phyloP scores from a whole-genome alignment of 2,113 vertebrate species.

The Thalassarche chlororhynchos region DNA sequence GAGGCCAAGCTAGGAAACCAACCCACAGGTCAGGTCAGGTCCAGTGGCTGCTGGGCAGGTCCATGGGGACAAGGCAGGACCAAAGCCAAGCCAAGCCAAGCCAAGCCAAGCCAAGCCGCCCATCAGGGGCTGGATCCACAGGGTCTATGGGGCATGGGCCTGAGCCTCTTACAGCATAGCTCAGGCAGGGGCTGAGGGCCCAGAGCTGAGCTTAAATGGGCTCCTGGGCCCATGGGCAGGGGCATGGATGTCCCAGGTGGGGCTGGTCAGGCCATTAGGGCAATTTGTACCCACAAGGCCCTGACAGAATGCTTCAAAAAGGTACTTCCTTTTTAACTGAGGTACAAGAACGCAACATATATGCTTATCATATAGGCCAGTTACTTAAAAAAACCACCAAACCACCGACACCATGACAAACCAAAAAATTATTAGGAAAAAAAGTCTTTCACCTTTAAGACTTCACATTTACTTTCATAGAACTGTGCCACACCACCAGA shows the following conservation, averaged over 20 bases:
- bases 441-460: not conserved
- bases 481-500: not conserved
- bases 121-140: not conserved
- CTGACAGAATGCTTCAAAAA: not conserved
- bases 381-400: not conserved
- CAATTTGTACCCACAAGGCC: not conserved
- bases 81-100: too few relatives aligned
- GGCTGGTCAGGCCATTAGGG: not conserved
- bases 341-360: not conserved
- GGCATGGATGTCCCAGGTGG: not conserved
- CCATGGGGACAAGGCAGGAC: not conserved
- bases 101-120: not conserved
- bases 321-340: not conserved
- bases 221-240: not conserved
- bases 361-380: not conserved
- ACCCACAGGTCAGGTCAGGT: not conserved
- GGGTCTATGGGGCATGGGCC: accelerated
- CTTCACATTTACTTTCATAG: not conserved
- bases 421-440: not conserved
- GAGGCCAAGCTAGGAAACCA: not conserved
- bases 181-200: too few relatives aligned
- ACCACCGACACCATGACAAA: not conserved
- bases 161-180: accelerated
- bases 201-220: not conserved
- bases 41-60: not conserved